A percentile compares a stretch with the other conserved stretches of the same genome.
phyloP scores from a whole-genome alignment of 2,113 vertebrate species.

The Pterocles gutturalis region DNA sequence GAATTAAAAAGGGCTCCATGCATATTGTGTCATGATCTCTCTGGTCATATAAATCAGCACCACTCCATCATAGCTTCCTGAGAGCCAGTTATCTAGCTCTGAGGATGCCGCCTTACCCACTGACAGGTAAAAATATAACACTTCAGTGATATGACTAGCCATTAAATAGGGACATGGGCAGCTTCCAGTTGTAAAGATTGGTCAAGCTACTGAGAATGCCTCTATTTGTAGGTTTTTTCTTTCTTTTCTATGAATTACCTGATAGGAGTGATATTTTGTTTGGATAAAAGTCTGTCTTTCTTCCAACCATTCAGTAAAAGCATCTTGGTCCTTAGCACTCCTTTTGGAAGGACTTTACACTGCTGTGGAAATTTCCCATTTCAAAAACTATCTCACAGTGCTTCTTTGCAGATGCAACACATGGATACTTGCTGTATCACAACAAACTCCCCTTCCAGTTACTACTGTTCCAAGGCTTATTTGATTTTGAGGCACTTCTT shows the following conservation, averaged over 20 bases:
- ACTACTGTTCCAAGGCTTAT: constrained; percentile 9
- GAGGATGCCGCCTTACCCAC: neutral
- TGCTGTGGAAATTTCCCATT: neutral
- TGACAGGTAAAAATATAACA: neutral
- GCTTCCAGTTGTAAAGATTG: neutral
- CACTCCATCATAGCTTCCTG: neutral
- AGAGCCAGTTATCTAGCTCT: neutral
- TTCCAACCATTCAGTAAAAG: neutral
- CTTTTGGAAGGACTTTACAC: neutral
- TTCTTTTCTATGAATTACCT: neutral
- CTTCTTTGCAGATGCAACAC: neutral
- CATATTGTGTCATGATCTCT: neutral
- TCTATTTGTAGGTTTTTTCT: neutral
- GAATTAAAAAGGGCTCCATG: neutral
- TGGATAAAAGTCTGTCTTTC: neutral
- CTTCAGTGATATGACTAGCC: neutral
- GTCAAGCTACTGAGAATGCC: neutral
- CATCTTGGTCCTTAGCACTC: fast-evolving
- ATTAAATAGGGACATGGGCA: neutral
- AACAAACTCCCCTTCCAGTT: constrained; percentile 21
- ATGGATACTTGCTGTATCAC: constrained; percentile 6
- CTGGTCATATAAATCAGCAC: neutral
- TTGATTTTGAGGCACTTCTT: constrained; percentile 39
- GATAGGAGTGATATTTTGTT: neutral
- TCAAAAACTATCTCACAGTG: neutral